Evolutionary conservation across 1,140 invertebrate species (phyloP).

Genomic region (Orussus abietinus): DNA sequence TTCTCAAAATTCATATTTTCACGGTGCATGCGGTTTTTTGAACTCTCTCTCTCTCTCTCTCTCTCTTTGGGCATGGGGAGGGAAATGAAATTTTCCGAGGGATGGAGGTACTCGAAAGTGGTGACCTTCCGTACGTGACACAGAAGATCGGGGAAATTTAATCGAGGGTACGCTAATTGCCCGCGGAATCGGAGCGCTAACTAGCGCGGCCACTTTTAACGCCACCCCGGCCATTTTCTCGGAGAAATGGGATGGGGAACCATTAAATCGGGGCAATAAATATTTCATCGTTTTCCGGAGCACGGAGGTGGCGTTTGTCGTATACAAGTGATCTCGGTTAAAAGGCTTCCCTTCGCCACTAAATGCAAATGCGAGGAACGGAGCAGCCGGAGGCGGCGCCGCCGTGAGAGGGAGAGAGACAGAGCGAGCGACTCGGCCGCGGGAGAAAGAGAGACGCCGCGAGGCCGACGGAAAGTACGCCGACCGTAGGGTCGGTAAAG

Average conservation of each 20-base stretch:
- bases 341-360: conserved; percentile 45
- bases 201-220: no score
- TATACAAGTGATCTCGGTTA: conserved; percentile 48
- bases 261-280: conserved; percentile 47
- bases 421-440: neutral
- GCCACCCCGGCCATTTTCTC: no score
- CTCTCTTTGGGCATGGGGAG: no score
- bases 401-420: no score
- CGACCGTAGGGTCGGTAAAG: conserved; percentile 38
- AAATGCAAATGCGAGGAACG: conserved; percentile 46
- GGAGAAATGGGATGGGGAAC: conserved; percentile 28
- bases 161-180: no score
- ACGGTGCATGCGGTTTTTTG: neutral
- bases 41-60: neutral
- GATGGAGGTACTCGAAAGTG: no score
- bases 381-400: conserved; percentile 1
- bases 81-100: no score
- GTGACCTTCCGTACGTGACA: no score
- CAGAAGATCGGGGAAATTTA: no score
- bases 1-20: no score
- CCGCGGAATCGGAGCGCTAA: no score
- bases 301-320: conserved; percentile 47
- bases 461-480: neutral
- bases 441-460: neutral
- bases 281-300: conserved; percentile 41